Evolutionary conservation across 2,888 invertebrate species (phyloP).

Genomic region (Dyspetes luteomarginatus): DNA sequence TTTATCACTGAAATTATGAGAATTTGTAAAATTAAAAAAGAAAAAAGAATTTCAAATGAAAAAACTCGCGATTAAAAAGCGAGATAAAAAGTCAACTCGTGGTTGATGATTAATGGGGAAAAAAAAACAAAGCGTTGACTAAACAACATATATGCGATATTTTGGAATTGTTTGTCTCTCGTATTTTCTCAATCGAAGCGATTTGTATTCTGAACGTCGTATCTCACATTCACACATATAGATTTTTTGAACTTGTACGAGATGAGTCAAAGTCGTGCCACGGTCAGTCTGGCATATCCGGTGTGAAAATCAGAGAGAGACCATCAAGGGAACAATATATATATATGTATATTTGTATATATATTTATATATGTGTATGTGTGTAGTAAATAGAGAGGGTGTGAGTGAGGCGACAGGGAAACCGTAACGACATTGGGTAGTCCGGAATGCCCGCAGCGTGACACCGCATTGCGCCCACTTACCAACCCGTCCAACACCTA

Average conservation of each 20-base stretch:
- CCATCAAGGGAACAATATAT: conserved; percentile 16
- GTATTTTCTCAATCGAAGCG: neutral
- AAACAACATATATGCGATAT: neutral
- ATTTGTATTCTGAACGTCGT: neutral
- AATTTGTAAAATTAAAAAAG: too few relatives aligned
- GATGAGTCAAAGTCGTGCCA: conserved; percentile 41
- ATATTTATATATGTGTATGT: neutral
- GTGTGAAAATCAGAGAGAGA: conserved; percentile 19
- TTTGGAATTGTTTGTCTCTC: neutral
- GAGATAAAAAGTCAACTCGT: too few relatives aligned
- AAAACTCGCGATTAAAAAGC: too few relatives aligned
- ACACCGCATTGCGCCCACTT: conserved; percentile 82
- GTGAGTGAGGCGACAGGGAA: conserved; percentile 48
- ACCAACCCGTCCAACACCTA: conserved; percentile 80
- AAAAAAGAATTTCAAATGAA: too few relatives aligned
- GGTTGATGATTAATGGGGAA: too few relatives aligned
- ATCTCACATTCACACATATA: too few relatives aligned
- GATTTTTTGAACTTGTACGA: neutral
- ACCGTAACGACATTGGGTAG: conserved; percentile 68
- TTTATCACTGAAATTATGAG: too few relatives aligned
- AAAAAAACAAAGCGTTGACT: too few relatives aligned
- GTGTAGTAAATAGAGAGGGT: neutral
- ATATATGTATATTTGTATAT: neutral
- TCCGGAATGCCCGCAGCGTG: conserved; percentile 79
- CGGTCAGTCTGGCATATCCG: conserved; percentile 37